phyloP scores from a whole-genome alignment of 2,888 invertebrate species.

The Salpingus planirostris region DNA sequence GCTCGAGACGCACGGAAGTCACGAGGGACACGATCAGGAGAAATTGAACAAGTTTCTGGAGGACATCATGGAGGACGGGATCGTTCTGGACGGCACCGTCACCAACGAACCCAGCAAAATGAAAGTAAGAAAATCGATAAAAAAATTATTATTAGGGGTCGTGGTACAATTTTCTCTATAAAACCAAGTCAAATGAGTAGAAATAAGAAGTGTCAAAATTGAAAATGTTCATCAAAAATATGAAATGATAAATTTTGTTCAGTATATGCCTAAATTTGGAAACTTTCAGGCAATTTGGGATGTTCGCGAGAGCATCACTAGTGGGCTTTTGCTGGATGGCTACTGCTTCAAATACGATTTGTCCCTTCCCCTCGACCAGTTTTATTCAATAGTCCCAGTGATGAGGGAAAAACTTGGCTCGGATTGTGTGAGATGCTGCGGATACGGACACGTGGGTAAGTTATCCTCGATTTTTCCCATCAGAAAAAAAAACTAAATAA shows the following conservation, averaged over 20 bases:
- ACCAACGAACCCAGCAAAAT: conserved; percentile 78
- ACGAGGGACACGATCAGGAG: conserved; percentile 74
- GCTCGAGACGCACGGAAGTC: conserved; percentile 83
- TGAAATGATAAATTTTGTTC: too few species aligned
- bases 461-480: not conserved
- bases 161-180: too few species aligned
- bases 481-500: conserved; percentile 1
- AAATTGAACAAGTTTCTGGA: conserved; percentile 75
- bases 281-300: conserved; percentile 62
- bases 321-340: conserved; percentile 67
- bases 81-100: conserved; percentile 75
- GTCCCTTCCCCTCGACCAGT: conserved; percentile 73
- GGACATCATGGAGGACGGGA: conserved; percentile 57
- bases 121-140: conserved; percentile 49
- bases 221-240: too few species aligned
- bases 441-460: conserved; percentile 91
- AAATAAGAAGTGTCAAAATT: too few species aligned
- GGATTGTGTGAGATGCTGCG: conserved; percentile 57
- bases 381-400: conserved; percentile 74
- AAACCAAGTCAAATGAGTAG: too few species aligned
- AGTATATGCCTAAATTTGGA: conserved; percentile 28
- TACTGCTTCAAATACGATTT: conserved; percentile 95
- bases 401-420: conserved; percentile 58
- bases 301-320: conserved; percentile 76
- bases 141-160: too few species aligned